Evolutionary conservation across 2,888 invertebrate genomes (phyloP), one percentile per base, ranked within the genome.

Genomic region (Rotaria macrura): DNA sequence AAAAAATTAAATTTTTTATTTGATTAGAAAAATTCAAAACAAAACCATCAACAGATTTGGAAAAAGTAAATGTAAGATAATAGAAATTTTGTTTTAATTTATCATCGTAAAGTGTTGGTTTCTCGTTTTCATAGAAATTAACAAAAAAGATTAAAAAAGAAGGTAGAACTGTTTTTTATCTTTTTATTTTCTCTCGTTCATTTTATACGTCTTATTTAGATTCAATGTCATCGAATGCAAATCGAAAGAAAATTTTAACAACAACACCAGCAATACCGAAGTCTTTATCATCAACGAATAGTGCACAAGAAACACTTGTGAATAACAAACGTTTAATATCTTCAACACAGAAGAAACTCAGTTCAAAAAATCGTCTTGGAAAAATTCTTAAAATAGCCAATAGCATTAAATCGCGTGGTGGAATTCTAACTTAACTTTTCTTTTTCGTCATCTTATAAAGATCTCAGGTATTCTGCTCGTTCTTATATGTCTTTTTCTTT

Each of bases 381-480:
- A 79, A 79, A 79, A 79, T 79, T 79, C 79, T 79, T 25, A 79
- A 79, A 79, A 79, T 79, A 43, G 79, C 79, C 23, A 79, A 79
- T 43, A 79, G 43, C 14, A 79, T 79, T 14, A 79, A 79, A 79
- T 79, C 79, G 14, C 79, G 79, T 25, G 79, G 79, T 9, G 79
- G 79, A 2, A 34, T 79, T n/a, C n/a, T 79, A 43, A 79, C 79
- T 1, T 79, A n/a, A 79, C 20, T 65, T 65, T 5, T 65, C 20
- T 65, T 65, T 5, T 65, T 14, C 17, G 12, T 29, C 14, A 14
- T 65, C 6, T 29, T 65, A 65, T 34, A 7, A 34, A 20, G 4
- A 65, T 65, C 34, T 65, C 65, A 65, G 65, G 65, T 17, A 65
- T 17, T 20, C 17, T 20, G 5, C 38, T 29, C 34, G 34, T 38